Evolutionary conservation across 2,797 vertebrate species (phyloP).

Genomic region (Odontamblyopus lacepedii): DNA sequence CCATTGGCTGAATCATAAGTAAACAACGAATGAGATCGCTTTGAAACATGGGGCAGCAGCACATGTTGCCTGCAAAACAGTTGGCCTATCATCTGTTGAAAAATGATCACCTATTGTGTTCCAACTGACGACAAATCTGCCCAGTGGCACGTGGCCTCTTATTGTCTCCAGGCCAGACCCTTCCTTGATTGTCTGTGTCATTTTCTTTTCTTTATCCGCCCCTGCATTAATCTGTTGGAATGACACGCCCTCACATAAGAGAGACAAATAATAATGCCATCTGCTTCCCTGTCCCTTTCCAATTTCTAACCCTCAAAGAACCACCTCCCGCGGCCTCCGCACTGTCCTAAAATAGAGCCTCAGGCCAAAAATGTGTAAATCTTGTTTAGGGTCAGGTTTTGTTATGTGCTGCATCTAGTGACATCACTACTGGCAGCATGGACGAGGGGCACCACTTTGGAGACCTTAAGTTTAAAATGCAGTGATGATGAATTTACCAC

Average conservation of each 20-base stretch:
- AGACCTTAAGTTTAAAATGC: background rate
- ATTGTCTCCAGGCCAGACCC: constrained; percentile 88
- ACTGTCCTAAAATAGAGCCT: constrained; percentile 66
- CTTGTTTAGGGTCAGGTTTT: constrained; percentile 76
- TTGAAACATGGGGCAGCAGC: constrained; percentile 88
- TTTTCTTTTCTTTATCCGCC: constrained; percentile 71
- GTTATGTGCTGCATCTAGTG: constrained; percentile 65
- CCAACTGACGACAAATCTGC: constrained; percentile 92
- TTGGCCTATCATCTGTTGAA: constrained; percentile 89
- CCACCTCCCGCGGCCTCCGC: constrained; percentile 30
- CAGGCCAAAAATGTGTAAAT: constrained; percentile 50
- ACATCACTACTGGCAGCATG: constrained; percentile 58
- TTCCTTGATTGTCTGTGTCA: constrained; percentile 85
- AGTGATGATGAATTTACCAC: background rate
- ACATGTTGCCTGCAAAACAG: constrained; percentile 88
- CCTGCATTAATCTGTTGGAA: constrained; percentile 92
- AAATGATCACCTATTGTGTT: constrained; percentile 91
- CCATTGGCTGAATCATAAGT: constrained; percentile 93
- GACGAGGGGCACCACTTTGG: background rate
- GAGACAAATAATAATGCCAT: constrained; percentile 87
- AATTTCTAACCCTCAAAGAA: constrained; percentile 49
- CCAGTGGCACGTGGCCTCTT: constrained; percentile 91
- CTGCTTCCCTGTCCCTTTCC: constrained; percentile 86
- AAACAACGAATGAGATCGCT: constrained; percentile 86
- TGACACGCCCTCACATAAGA: constrained; percentile 85